Percentiles rank a stretch among this genome's conserved stretches.
phyloP scores from a whole-genome alignment of 1,140 invertebrate species.

The Platorchestia sp. region DNA sequence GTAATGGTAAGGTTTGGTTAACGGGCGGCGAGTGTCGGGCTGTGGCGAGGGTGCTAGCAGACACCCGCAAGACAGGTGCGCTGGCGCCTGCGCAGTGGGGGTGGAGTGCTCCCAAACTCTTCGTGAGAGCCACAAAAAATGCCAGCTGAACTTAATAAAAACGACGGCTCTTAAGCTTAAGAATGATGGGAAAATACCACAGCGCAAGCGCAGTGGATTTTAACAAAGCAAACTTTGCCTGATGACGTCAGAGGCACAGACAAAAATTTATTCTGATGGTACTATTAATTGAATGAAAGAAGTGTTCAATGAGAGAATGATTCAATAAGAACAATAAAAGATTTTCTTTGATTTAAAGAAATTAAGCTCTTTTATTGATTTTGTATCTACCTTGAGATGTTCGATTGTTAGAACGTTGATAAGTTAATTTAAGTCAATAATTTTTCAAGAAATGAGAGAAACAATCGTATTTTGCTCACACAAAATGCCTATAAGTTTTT shows the following conservation, averaged over 20 bases:
- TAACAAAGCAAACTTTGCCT: neutral
- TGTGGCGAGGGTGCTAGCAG: neutral
- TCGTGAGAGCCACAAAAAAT: neutral
- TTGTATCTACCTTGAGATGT: too few species aligned
- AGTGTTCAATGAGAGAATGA: too few species aligned
- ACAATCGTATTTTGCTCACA: neutral
- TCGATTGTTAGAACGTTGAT: too few species aligned
- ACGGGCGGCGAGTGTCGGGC: neutral
- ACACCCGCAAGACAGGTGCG: constrained; percentile 1
- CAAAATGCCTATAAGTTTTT: neutral
- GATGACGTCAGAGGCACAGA: neutral
- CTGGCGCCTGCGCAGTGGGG: neutral
- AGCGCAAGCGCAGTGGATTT: neutral
- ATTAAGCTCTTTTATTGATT: too few species aligned
- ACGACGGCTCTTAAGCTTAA: neutral
- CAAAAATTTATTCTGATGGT: neutral
- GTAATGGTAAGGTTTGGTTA: constrained; percentile 22
- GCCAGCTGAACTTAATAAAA: neutral
- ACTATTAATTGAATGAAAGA: too few species aligned
- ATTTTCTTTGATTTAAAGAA: too few species aligned
- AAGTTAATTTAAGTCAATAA: too few species aligned
- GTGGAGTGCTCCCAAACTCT: neutral
- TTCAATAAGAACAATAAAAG: too few species aligned
- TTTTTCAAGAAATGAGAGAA: neutral
- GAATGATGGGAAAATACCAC: neutral